Conservation (phyloP, 2,113 vertebrate species). For the Cervus canadensis region DNA sequence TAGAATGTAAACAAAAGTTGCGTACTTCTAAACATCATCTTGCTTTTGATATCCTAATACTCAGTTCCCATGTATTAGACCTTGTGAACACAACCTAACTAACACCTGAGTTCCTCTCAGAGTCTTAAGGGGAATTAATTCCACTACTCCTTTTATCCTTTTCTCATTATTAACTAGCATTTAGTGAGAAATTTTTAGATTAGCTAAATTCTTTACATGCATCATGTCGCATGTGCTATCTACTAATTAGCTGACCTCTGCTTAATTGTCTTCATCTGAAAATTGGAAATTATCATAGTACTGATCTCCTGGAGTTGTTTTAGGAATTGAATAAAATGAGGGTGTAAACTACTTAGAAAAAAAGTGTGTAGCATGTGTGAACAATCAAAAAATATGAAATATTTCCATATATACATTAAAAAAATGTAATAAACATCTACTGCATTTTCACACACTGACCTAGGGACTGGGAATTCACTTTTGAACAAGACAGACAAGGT, state of each 20-base stretch:
- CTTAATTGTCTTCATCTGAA: background rate
- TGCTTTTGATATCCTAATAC: background rate
- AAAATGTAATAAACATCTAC: background rate
- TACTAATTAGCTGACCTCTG: background rate
- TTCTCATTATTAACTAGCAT: background rate
- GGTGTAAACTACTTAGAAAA: background rate
- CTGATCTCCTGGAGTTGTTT: background rate
- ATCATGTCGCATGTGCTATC: background rate
- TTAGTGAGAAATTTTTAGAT: background rate
- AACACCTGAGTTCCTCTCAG: background rate
- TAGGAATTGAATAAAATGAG: conserved; percentile 17
- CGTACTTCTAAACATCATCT: background rate
- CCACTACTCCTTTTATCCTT: background rate
- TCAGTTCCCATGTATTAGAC: background rate
- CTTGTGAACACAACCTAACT: background rate
- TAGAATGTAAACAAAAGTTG: background rate
- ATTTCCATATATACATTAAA: background rate
- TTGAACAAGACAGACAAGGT: background rate
- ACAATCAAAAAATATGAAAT: background rate
- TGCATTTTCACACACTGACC: background rate
- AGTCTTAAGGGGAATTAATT: background rate
- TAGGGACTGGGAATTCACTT: background rate
- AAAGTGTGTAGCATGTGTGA: background rate
- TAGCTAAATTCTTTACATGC: background rate
- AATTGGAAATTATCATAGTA: conserved; percentile 24